Base-by-base conservation (phyloP, 2,797 vertebrate species). In the Hippopotamyrus pictus region DNA sequence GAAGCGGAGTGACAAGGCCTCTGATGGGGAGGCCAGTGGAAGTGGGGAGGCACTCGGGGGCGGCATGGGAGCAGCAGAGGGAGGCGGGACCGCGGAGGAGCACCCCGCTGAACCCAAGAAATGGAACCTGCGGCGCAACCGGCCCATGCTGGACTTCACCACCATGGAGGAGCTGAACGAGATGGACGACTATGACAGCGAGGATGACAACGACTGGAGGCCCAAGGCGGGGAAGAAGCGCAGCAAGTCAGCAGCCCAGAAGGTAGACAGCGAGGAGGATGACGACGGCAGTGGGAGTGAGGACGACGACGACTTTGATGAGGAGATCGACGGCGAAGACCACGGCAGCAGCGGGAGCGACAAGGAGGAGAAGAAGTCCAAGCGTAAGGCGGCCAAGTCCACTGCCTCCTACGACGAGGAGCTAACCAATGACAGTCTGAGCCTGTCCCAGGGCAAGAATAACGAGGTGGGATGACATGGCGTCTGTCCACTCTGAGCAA, bases 161-260 rank as follows among this genome's bases (percentile, higher is more conserved):
- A 97, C 98, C 0, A 99, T 99, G 97, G 98, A 98, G 92, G 98
- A 99, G 37, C 95, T 99, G 87, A 98, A 99, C 69, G 98, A 98
- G 89, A 99, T 99, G 96, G 99, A 99, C 90, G 98, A 99, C 93
- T 99, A 99, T 3, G 99, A 99, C 87, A 99, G 98, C 1, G 99
- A 99, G 91, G 99, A 99, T 50, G 99, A 99, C 91, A 99, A 99
- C 19, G 99, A 99, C 92, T 99, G 99, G 99, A 95, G 98, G 29
- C 99, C 99, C 1, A 94, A 97, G 1, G 95, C 96, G 2, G 98
- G 94, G 12, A 98, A 97, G 93, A 98, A 94, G 91, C 99, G 97
- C 91, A 94, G 96, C 54, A 97, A 97, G 92, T 93, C 95, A 0
- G 92, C 95, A 0, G 91, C 95, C 59, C 93, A 95, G 11, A 97